Evolutionary conservation across 2,113 vertebrate species (phyloP), one percentile per base, ranked within the genome.

Genomic region (Toxotes chatareus): DNA sequence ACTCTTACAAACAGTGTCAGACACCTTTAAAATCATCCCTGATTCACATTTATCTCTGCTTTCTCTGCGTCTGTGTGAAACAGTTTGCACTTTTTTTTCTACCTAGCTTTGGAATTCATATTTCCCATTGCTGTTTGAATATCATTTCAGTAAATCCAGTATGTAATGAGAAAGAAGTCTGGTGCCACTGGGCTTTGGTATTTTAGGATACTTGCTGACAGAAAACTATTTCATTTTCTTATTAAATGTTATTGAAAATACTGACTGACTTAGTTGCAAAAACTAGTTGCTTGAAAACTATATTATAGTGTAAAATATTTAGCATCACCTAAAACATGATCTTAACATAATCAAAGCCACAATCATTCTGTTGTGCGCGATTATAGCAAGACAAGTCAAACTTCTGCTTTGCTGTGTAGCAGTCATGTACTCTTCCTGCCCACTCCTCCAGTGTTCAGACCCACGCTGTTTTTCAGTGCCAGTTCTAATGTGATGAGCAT

Each of bases 401-500:
- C 62, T 13, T 65, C 10, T 44, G 12, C 13, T 32, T 74, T 44
- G 17, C 60, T 13, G 1, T 32, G 23, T 17, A 31, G 36, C 38
- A 61, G 56, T 38, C 7, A n/a, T 19, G 7, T 42, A 59, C 40
- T 75, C 21, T 66, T 55, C 66, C 11, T 44, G 2, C 56, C 40
- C 46, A 44, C 49, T 36, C 57, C 13, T 66, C 53, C 2, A 14
- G 32, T 31, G 40, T 63, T 78, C 49, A 49, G 13, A 60, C 67
- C 40, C 82, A 59, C n/a, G 72, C 67, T 6, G 46, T 82, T 64
- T 84, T 73, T 75, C 12, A 79, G 56, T 44, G 8, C 21, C 42
- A 34, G 14, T 62, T 36, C 7, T 83, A 87, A 86, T 63, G 71
- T 74, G 73, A 66, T 49, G 19, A 80, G 71, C 67, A 80, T 86